Conservation (phyloP, 2,113 vertebrate species). For the Puma concolor region DNA sequence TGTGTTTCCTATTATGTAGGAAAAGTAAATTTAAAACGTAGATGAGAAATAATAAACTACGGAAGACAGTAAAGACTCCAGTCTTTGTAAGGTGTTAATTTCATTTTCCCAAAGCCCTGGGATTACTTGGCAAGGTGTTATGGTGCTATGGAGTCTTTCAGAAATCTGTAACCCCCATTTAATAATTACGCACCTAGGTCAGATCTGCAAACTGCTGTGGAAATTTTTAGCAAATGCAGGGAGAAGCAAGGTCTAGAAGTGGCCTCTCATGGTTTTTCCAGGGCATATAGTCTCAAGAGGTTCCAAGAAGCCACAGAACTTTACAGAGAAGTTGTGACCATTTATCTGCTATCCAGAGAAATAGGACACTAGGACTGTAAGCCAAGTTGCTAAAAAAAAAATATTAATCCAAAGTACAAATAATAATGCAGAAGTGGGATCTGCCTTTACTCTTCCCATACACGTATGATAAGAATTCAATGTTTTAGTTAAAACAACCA, state of each 20-base stretch:
- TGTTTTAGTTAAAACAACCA: not conserved
- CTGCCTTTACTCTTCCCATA: not conserved
- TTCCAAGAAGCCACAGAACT: not conserved
- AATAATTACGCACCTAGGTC: not conserved
- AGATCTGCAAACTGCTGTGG: not conserved
- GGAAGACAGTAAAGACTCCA: not conserved
- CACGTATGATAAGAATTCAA: not conserved
- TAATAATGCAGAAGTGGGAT: not conserved
- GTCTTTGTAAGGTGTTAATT: not conserved
- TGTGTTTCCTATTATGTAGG: not conserved
- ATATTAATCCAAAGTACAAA: not conserved
- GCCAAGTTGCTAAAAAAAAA: not conserved
- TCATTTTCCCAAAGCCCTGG: not conserved
- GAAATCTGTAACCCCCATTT: not conserved
- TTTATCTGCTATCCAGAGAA: not conserved
- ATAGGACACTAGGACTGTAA: not conserved
- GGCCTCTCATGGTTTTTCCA: not conserved
- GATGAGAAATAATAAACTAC: not conserved
- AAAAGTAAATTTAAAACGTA: not conserved
- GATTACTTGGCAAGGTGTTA: not conserved
- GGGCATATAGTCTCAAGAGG: not conserved
- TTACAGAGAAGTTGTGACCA: not conserved
- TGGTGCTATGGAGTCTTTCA: not conserved
- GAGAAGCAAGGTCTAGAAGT: not conserved
- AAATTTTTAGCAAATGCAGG: not conserved